Conservation (phyloP, 2,888 invertebrate species). For the Cosmorhoe ocellata region DNA sequence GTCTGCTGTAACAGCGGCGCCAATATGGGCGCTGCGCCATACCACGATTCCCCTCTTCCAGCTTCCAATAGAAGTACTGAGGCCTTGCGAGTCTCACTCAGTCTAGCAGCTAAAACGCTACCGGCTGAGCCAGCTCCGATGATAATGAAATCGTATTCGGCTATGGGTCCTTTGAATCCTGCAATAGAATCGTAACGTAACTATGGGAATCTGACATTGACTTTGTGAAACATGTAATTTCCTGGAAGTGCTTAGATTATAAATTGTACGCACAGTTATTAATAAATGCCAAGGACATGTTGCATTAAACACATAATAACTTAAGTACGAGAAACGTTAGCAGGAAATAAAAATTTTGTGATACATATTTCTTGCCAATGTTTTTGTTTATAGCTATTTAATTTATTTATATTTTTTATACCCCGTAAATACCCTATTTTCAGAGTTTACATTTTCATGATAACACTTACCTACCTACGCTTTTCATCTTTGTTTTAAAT, state of each 20-base stretch:
- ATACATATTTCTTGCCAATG: too few species aligned
- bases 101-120: conserved; percentile 75
- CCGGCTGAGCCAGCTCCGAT: conserved; percentile 82
- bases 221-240: too few species aligned
- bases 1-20: conserved; percentile 70
- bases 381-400: too few species aligned
- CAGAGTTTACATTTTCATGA: too few species aligned
- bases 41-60: conserved; percentile 67
- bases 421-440: too few species aligned
- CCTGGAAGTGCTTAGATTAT: too few species aligned
- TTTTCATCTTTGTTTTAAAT: too few species aligned
- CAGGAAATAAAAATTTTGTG: too few species aligned
- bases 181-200: conserved; percentile 36
- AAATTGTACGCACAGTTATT: background rate
- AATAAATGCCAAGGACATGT: background rate
- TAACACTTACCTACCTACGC: too few species aligned
- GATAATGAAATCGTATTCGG: conserved; percentile 74
- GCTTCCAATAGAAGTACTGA: conserved; percentile 77
- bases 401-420: too few species aligned
- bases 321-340: too few species aligned
- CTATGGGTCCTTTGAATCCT: conserved; percentile 65
- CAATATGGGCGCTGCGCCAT: conserved; percentile 69
- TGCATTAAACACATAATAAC: too few species aligned
- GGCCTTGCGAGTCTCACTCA: conserved; percentile 69
- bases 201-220: background rate